A percentile compares a stretch with the other conserved stretches of the same genome.
Evolutionary conservation across 2,888 invertebrate genomes (phyloP).

Genomic region (Drosophila meridionalis): DNA sequence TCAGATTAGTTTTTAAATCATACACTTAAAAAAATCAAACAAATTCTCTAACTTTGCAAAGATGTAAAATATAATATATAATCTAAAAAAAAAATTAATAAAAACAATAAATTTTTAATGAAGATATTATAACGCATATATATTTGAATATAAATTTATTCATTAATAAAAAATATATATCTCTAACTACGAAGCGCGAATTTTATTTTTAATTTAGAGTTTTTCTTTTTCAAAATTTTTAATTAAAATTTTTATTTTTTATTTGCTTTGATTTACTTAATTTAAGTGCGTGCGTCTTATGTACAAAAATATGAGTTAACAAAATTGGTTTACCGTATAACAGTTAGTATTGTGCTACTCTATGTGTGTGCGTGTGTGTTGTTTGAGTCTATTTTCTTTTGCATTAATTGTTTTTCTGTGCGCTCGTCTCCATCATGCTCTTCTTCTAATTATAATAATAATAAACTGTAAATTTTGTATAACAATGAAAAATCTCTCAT

Average conservation of each 20-base stretch:
- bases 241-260: conserved; percentile 13
- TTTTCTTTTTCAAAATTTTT: conserved; percentile 29
- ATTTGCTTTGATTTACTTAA: conserved; percentile 29
- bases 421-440: conserved; percentile 28
- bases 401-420: conserved; percentile 28
- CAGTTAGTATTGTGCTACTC: conserved; percentile 18
- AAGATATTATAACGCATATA: conserved; percentile 16
- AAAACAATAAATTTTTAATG: not conserved
- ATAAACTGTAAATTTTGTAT: conserved; percentile 29
- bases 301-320: conserved; percentile 2
- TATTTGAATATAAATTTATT: conserved; percentile 28
- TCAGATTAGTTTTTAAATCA: conserved; percentile 82
- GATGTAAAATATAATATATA: not conserved
- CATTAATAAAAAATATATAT: conserved; percentile 24
- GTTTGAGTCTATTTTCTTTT: conserved; percentile 27
- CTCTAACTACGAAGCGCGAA: conserved; percentile 38
- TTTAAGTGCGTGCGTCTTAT: conserved; percentile 52
- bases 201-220: conserved; percentile 33
- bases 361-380: conserved; percentile 23
- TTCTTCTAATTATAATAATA: conserved; percentile 22
- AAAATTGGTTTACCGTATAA: conserved; percentile 19
- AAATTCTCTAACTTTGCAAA: conserved; percentile 10
- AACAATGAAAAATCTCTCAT: conserved; percentile 21
- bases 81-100: not conserved
- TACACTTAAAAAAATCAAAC: conserved; percentile 45